Conservation (phyloP, 2,797 vertebrate genomes). For the Pogoniulus pusillus region DNA sequence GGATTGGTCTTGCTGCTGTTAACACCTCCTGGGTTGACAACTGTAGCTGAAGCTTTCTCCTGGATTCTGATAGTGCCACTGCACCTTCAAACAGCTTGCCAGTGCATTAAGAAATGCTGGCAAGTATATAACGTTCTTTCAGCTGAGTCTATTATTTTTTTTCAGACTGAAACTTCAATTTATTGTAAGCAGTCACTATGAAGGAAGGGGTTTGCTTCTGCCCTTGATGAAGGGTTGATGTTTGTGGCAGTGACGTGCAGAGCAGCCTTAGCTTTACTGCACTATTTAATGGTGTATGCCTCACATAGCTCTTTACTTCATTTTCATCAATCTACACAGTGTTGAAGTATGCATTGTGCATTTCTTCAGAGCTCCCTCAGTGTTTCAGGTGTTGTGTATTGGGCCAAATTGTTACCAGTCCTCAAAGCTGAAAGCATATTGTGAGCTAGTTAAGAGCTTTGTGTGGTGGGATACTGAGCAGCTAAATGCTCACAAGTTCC, state of each 20-base stretch:
- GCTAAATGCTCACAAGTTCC: background rate
- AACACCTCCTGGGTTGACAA: background rate
- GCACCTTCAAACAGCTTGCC: background rate
- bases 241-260: background rate
- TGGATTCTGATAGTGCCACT: background rate
- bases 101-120: background rate
- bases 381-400: background rate
- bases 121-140: background rate
- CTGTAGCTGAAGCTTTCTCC: background rate
- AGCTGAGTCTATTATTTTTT: background rate
- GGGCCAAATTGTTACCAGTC: background rate
- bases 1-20: background rate
- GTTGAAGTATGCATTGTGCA: fast-evolving
- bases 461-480: background rate
- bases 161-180: background rate
- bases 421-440: background rate
- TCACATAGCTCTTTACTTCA: background rate
- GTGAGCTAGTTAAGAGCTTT: background rate
- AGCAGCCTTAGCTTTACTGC: background rate
- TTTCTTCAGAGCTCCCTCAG: background rate
- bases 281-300: fast-evolving
- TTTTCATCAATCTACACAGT: background rate
- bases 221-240: background rate
- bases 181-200: background rate
- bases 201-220: background rate